Percentiles rank a stretch among this genome's conserved stretches.
Evolutionary conservation across 1,140 invertebrate species (phyloP).

Genomic region (roundworm (Caenorhabditis elegans)): WBcel235 BX284605.5:5433001-5433500

Average conservation of each 20-base stretch:
- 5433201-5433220: not conserved
- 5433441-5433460: not conserved
- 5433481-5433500: not conserved
- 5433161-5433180: not conserved
- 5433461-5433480: slow-evolving; percentile 12
- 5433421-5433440: not conserved
- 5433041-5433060: too few species aligned
- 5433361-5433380: not conserved
- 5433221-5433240: not conserved
- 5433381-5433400: not conserved
- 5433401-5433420: not conserved
- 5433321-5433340: not conserved
- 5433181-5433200: not conserved
- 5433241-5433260: not conserved
- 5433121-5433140: too few species aligned
- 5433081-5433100: too few species aligned
- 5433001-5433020: too few species aligned
- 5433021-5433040: too few species aligned
- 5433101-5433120: too few species aligned
- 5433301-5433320: not conserved
- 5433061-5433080: too few species aligned
- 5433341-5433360: not conserved
- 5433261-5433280: not conserved
- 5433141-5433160: too few species aligned
- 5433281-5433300: not conserved